These are phyloP conservation scores for Seriola rivoliana DNA, from an alignment of 2,113 vertebrate genomes.

Conservation along the genomic window DNA sequence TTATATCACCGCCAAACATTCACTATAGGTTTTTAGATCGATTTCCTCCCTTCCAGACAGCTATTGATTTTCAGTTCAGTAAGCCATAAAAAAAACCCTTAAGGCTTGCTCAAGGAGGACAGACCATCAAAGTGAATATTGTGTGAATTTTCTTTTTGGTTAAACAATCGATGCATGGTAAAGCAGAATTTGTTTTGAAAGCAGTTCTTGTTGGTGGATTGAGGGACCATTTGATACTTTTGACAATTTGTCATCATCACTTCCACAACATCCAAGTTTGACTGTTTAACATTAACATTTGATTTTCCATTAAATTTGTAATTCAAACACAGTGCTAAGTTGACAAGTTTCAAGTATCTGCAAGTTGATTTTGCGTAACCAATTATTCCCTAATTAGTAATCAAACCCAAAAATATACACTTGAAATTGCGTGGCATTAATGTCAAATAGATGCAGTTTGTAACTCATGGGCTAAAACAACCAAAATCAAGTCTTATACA, in stretches of 20 bases:
- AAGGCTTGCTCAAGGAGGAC: slow-evolving; percentile 15
- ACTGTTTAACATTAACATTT: not conserved
- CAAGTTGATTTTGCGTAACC: not conserved
- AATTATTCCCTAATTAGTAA: not conserved
- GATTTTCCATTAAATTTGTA: not conserved
- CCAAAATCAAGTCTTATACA: too few species aligned
- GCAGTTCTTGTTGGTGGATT: not conserved
- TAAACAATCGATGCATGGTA: slow-evolving; percentile 3
- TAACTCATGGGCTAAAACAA: not conserved
- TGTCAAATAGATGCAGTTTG: not conserved
- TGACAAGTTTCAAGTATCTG: not conserved
- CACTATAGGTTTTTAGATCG: slow-evolving; percentile 35
- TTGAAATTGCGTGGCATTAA: not conserved
- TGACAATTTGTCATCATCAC: not conserved
- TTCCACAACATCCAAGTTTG: not conserved
- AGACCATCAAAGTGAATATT: slow-evolving; percentile 49
- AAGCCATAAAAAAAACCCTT: slow-evolving; percentile 20
- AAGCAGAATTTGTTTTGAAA: not conserved
- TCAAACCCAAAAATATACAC: not conserved
- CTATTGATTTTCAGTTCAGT: slow-evolving; percentile 51
- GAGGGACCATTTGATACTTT: not conserved
- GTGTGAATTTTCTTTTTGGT: slow-evolving; percentile 10
- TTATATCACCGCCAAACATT: slow-evolving; percentile 18
- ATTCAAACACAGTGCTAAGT: not conserved
- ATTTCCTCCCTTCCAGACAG: slow-evolving; percentile 10